Base-by-base conservation (phyloP, 2,797 vertebrate genomes). In the Acanthurus tractus region DNA sequence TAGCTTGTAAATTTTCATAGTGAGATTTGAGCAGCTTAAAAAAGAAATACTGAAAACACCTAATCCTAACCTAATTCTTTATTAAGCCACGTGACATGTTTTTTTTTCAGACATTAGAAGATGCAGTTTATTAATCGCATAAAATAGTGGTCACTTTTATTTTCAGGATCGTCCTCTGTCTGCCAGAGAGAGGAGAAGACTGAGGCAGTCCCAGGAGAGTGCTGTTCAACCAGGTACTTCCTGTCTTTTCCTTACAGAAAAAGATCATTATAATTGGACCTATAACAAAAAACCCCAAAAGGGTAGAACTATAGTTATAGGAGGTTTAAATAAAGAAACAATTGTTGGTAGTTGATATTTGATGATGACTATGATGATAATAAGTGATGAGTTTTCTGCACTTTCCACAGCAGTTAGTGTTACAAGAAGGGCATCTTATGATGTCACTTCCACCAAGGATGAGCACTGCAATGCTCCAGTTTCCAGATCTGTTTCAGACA, bases 131-230 rank as follows among this genome's bases (percentile, higher is more conserved):
- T 66, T 2, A 17, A 18, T 59, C 0, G 56, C 1, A 29, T 0
- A 76, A 74, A 67, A 56, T 67, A 4, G 15, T 14, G 22, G 1
- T 55, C 0, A 18, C 40, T 63, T 70, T 48, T 18, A 8, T 69
- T 81, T 83, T 54, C 91, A 99, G 98, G 96, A 95, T 59, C 96
- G 97, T 2, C 97, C 95, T 49, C 90, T 99, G 78, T 96, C 98
- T 65, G 98, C 98, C 36, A 95, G 98, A 93, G 98, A 99, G 88
- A 96, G 98, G 49, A 95, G 98, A 77, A 89, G 98, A 82, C 93
- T 99, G 79, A 98, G 97, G 83, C 97, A 97, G 79, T 97, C 96
- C 17, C 95, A 90, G 75, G 97, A 98, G 76, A 95, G 91, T 50
- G 54, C 76, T 69, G 76, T 78, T 70, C 90, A 94, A 55, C 85